Base-by-base conservation (phyloP, 2,888 invertebrate species). In the Amphipoea oculea region DNA sequence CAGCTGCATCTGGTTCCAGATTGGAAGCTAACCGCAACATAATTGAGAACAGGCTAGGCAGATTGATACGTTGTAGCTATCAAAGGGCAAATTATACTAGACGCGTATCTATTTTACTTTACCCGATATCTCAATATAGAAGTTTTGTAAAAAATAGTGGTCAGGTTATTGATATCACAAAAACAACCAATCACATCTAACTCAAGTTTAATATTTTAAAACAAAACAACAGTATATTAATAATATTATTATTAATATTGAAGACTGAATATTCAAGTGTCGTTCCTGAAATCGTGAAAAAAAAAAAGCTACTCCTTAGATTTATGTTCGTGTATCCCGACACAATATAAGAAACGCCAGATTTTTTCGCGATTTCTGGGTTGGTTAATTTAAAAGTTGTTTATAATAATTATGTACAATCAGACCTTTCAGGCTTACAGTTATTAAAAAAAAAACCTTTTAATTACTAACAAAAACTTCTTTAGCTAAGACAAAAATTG, bases 161-260 rank as follows among this genome's bases (percentile, higher is more conserved):
- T 9, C 12, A 66, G 78, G 11, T 20, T 1, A 36, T 12, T 23
- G 11, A 48, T 29, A 29, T 20, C 0, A 81, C 0, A 68, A 72
- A 82, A 75, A 72, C 42, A 72, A 69, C 60, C 45, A 69, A 54
- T 45, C 62, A 20, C 45, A 14, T 60, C 1, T 11, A 54, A 57
- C 23, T 65, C 40, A 70, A 63, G 36, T 67, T 81, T 74, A 63
- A 85, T 60, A 71, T 71, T 67, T 70, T 4, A 57, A 45, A 82
- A 76, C 48, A 74, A 72, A 74, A 83, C 51, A 83, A 74, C 70
- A 69, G 23, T 54, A 54, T 40, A 23, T 11, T 57, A 23, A 57
- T 57, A 57, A 57, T 57, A 45, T 45, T 45, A 45, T 45, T 45
- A 45, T 45, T 45, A 45, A 45, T 45, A 57, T 57, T 57, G 40